Conservation (phyloP, 2,888 invertebrate species). For the Plagodis dolabraria region DNA sequence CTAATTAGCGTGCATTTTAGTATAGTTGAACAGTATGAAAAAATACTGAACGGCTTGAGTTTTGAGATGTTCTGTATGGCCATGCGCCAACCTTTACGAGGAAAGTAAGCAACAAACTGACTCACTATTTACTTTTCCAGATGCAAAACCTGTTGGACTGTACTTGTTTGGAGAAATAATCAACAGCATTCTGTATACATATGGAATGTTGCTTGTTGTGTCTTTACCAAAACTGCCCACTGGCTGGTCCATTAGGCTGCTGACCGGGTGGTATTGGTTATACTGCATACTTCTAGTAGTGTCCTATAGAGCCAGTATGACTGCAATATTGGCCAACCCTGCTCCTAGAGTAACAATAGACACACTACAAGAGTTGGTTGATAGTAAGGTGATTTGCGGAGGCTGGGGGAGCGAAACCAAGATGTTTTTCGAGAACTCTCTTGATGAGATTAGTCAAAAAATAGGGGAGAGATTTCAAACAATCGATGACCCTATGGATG, state of each 20-base stretch:
- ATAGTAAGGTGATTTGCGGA: conserved; percentile 87
- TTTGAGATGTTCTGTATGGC: no score
- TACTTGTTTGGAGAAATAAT: conserved; percentile 89
- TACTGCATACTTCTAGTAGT: conserved; percentile 92
- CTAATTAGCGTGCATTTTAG: no score
- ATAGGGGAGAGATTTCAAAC: conserved; percentile 88
- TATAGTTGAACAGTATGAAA: no score
- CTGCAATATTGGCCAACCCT: conserved; percentile 92
- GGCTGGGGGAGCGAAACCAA: conserved; percentile 90
- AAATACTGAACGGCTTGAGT: no score
- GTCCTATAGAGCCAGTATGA: conserved; percentile 93
- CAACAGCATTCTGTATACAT: conserved; percentile 91
- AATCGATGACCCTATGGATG: conserved; percentile 85
- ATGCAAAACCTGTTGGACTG: conserved; percentile 77
- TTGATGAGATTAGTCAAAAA: conserved; percentile 87
- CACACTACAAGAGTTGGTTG: conserved; percentile 88
- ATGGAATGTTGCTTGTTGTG: conserved; percentile 92
- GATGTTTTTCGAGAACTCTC: conserved; percentile 88
- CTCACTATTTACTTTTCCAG: conserved; percentile 56
- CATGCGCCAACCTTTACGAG: no score
- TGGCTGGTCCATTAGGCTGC: conserved; percentile 91
- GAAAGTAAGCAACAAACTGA: neutral
- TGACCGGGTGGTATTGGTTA: conserved; percentile 95
- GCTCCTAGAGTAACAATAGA: conserved; percentile 92
- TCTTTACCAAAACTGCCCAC: conserved; percentile 90